These are phyloP conservation scores for Gallinago stenura DNA, from an alignment of 2,797 vertebrate genomes.

Conservation along the genomic window DNA sequence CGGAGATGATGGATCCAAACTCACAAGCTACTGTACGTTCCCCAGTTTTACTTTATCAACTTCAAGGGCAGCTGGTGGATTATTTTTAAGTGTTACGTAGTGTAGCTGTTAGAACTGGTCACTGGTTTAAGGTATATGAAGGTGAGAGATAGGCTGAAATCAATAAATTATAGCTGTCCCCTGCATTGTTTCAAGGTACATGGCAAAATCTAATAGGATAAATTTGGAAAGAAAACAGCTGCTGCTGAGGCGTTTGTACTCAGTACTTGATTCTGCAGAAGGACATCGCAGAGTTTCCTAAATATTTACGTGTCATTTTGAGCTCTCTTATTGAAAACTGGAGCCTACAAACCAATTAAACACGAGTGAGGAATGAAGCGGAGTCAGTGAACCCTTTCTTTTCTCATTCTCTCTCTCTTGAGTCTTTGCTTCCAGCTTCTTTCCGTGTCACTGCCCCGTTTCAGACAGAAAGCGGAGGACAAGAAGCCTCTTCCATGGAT, in stretches of 20 bases:
- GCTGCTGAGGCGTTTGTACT: not conserved
- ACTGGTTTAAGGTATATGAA: not conserved
- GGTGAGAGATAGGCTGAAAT: not conserved
- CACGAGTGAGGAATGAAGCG: not conserved
- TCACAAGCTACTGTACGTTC: not conserved
- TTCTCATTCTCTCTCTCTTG: conserved; percentile 37
- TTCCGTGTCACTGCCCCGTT: conserved; percentile 48
- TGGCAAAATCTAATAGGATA: not conserved
- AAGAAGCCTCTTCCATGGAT: conserved; percentile 28
- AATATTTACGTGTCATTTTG: not conserved
- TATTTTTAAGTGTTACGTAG: not conserved
- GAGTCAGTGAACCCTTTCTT: conserved; percentile 51
- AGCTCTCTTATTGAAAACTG: not conserved
- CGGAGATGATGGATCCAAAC: not conserved
- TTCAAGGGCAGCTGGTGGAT: not conserved
- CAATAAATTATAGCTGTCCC: not conserved
- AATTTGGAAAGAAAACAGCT: conserved; percentile 5
- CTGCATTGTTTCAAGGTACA: not conserved
- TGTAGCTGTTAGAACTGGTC: not conserved
- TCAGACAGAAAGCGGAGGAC: conserved; percentile 28
- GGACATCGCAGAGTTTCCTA: not conserved
- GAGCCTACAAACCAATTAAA: conserved; percentile 21
- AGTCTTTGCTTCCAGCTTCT: conserved; percentile 48
- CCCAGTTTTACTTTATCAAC: not conserved
- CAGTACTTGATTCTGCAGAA: not conserved